Percentiles rank a stretch among this genome's conserved stretches.
These are phyloP conservation scores for Babylonia areolata DNA, from an alignment of 1,140 invertebrate genomes.

Conservation along the genomic window DNA sequence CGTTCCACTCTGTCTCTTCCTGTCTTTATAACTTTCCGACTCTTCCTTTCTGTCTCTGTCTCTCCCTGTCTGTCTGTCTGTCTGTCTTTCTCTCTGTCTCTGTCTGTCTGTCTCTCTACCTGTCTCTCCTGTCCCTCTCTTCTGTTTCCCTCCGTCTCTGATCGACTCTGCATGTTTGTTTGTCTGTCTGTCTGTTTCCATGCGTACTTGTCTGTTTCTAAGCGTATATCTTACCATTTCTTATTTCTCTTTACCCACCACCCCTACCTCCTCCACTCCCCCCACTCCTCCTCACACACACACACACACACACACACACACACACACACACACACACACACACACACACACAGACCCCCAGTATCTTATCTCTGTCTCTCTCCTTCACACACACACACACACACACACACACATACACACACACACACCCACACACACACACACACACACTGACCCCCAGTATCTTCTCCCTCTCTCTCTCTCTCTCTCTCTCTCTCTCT, in stretches of 20 bases:
- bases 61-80: too few relatives aligned
- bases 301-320: conserved; percentile 22
- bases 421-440: conserved; percentile 20
- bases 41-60: neutral
- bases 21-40: neutral
- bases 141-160: neutral
- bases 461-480: neutral
- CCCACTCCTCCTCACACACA: too few relatives aligned
- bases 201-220: too few relatives aligned
- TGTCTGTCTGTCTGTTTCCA: neutral
- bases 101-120: neutral
- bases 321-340: conserved; percentile 15
- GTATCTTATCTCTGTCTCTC: too few relatives aligned
- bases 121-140: neutral
- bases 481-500: too few relatives aligned
- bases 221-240: neutral
- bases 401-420: conserved; percentile 34
- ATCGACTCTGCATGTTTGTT: too few relatives aligned
- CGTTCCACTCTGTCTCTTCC: neutral
- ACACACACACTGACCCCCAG: conserved; percentile 17
- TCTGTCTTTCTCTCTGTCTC: too few relatives aligned
- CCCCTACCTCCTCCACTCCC: neutral
- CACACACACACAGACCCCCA: neutral
- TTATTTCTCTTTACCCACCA: neutral
- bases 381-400: conserved; percentile 36